Percentiles rank a stretch among this genome's conserved stretches.
phyloP scores from a whole-genome alignment of 2,797 vertebrate genomes.

The Chelonia mydas region DNA sequence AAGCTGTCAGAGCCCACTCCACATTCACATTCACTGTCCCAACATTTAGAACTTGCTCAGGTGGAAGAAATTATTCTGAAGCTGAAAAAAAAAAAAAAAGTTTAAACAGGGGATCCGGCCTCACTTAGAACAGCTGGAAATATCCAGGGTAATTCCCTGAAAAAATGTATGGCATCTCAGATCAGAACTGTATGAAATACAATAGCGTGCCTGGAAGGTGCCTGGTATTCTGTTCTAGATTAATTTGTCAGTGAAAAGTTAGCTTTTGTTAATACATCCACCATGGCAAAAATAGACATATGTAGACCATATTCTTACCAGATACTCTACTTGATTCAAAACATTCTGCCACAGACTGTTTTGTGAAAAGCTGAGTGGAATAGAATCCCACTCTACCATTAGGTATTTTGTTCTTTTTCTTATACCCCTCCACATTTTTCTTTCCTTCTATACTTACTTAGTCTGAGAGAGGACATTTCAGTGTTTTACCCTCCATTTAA shows the following conservation, averaged over 20 bases:
- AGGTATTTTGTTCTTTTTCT: neutral
- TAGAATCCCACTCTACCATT: neutral
- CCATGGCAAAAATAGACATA: neutral
- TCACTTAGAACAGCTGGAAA: neutral
- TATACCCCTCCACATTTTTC: neutral
- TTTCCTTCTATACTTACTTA: neutral
- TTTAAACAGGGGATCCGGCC: neutral
- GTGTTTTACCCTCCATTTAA: neutral
- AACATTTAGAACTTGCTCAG: neutral
- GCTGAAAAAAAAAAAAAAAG: neutral
- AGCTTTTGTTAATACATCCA: neutral
- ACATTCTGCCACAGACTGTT: neutral
- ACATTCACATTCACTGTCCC: neutral
- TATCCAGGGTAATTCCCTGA: neutral
- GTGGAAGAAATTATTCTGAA: neutral
- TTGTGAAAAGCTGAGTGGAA: neutral
- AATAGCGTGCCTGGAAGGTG: neutral
- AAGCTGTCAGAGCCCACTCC: neutral
- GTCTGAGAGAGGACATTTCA: neutral
- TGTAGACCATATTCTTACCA: neutral
- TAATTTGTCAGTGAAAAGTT: neutral
- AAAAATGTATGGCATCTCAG: neutral
- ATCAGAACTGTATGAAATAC: neutral
- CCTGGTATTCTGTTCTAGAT: neutral
- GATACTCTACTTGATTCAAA: neutral